Percentiles rank a stretch among this genome's conserved stretches.
Evolutionary conservation across 2,888 invertebrate species (phyloP).

Genomic region (Mallateleia sp.): DNA sequence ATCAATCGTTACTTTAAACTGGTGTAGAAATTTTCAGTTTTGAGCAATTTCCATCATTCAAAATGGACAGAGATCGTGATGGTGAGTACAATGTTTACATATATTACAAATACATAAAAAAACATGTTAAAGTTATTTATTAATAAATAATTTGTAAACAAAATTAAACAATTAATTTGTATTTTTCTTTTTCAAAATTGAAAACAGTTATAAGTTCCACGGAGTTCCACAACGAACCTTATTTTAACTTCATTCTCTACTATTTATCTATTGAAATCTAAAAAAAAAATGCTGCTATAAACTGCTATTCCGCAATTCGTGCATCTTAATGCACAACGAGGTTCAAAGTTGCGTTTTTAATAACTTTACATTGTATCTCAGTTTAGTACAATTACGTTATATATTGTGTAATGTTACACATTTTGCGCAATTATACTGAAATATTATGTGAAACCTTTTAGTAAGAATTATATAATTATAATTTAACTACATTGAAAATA

Average conservation of each 20-base stretch:
- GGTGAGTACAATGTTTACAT: slow-evolving; percentile 9
- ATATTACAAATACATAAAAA: slow-evolving; percentile 5
- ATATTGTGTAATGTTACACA: not conserved
- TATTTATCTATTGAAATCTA: slow-evolving; percentile 7
- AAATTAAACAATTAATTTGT: not conserved
- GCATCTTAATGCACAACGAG: not conserved
- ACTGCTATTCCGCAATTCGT: not conserved
- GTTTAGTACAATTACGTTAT: not conserved
- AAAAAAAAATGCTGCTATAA: slow-evolving; percentile 4
- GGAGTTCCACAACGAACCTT: not conserved
- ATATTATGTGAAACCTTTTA: not conserved
- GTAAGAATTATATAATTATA: not conserved
- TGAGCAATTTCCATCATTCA: not conserved
- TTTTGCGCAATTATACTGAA: not conserved
- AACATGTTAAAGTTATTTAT: slow-evolving; percentile 10
- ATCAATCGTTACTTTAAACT: not conserved
- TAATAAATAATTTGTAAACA: not conserved
- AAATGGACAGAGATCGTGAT: slow-evolving; percentile 8
- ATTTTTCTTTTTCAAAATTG: slow-evolving; percentile 6
- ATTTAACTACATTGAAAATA: not conserved
- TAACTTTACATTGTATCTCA: not conserved
- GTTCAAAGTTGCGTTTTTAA: not conserved
- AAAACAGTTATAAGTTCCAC: slow-evolving; percentile 4
- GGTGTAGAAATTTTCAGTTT: slow-evolving; percentile 3
- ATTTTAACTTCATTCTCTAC: slow-evolving; percentile 1